These are phyloP conservation scores for Cephus runcator DNA, from an alignment of 2,888 invertebrate genomes.

Conservation along the genomic window DNA sequence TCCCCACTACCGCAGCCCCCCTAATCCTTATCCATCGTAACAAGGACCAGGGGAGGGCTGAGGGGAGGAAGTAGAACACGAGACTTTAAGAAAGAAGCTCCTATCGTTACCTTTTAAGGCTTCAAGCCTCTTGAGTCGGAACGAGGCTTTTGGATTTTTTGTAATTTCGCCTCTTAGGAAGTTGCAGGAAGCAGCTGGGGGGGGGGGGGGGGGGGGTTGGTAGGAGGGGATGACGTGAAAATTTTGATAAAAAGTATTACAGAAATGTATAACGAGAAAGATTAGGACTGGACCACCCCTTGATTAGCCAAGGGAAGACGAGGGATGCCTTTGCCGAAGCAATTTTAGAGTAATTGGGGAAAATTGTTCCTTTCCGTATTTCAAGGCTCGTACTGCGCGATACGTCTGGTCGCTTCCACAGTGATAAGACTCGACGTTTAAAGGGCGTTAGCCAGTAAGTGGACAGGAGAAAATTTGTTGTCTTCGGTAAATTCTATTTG, in stretches of 20 bases:
- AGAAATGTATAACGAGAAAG: background rate
- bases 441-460: background rate
- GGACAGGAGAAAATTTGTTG: background rate
- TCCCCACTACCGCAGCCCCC: background rate
- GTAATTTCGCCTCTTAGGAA: background rate
- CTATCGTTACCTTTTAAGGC: background rate
- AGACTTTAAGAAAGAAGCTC: background rate
- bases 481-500: background rate
- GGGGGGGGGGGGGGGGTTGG: accelerated
- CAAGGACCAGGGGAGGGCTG: background rate
- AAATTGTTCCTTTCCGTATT: background rate
- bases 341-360: background rate
- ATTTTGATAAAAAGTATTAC: background rate
- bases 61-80: background rate
- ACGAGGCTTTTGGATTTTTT: background rate
- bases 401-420: background rate
- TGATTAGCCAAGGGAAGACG: background rate
- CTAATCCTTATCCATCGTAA: background rate
- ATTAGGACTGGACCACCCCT: background rate
- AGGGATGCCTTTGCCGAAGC: background rate
- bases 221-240: background rate
- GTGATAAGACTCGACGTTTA: background rate
- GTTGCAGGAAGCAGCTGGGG: background rate
- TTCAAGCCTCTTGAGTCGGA: background rate
- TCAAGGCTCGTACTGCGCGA: background rate